Base-by-base conservation (phyloP, 2,888 invertebrate genomes). In the Leucophenga montana region DNA sequence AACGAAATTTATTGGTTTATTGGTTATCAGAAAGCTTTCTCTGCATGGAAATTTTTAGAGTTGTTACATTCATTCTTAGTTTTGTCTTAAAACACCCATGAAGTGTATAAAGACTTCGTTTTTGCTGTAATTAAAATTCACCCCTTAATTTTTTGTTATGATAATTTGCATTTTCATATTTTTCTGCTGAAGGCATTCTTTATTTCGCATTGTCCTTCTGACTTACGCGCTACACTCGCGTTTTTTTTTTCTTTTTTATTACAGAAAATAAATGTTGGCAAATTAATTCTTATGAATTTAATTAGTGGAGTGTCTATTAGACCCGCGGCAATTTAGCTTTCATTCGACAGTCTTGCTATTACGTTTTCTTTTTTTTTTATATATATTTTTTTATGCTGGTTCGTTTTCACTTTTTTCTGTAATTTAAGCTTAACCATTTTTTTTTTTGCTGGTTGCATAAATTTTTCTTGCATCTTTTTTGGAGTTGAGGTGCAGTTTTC, bases 261-360 rank as follows among this genome's bases (percentile, higher is more conserved):
- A 39, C 8, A 39, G 14, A 50, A 61, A 53, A 53, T 61, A 70
- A 64, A 66, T 70, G 61, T 39, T 53, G 31, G 73, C 74, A 80
- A 84, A 85, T 84, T 81, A 81, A 85, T 85, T 80, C 68, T 74
- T 78, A 78, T 83, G 84, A 84, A 85, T 85, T 85, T 84, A 85
- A 84, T 84, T 84, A 84, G 80, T 75, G 16, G 66, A 54, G 39
- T 71, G 74, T 77, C 72, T 70, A 70, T 71, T 68, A 73, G 61
- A 31, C 76, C 72, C 66, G 57, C 33, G 77, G 80, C 76, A 59
- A 69, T 76, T 73, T 70, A 9, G 62, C 48, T 22, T 46, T 64
- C 46, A 64, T 64, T 64, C 62, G 62, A 64, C 46, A 61, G 27
- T 56, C 56, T 18, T 50, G 18, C 50, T 16, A 16, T 50, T 18